These are phyloP conservation scores for Anguilla anguilla DNA, from an alignment of 2,797 vertebrate genomes.

Conservation along the genomic window DNA sequence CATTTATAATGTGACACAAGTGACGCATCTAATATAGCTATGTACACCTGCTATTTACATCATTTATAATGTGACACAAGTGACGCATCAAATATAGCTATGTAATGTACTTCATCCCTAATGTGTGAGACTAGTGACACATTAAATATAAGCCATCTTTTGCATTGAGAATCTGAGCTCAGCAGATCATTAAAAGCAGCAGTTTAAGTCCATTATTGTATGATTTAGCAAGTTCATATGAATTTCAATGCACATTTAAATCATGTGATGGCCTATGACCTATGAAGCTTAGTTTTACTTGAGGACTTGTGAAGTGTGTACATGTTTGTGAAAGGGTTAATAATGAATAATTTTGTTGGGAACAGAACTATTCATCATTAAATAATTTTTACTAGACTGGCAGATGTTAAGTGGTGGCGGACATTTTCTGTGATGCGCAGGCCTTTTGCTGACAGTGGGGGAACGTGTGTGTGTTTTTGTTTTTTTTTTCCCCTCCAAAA, in stretches of 20 bases:
- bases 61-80: too few relatives aligned
- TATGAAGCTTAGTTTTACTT: neutral
- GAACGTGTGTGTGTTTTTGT: conserved; percentile 2
- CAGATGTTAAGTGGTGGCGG: neutral
- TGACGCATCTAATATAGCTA: too few relatives aligned
- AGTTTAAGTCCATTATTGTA: too few relatives aligned
- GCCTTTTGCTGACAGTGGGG: neutral
- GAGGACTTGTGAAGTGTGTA: neutral
- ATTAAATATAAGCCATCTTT: too few relatives aligned
- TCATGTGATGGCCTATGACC: neutral
- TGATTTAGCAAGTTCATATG: neutral
- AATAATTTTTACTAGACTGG: neutral
- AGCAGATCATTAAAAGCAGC: too few relatives aligned
- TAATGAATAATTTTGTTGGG: neutral
- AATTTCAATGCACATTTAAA: neutral
- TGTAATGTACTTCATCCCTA: too few relatives aligned
- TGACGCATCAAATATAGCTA: too few relatives aligned
- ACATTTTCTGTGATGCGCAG: neutral
- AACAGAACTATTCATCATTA: too few relatives aligned
- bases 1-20: too few relatives aligned
- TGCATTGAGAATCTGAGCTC: too few relatives aligned
- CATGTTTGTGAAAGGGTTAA: neutral
- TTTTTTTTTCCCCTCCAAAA: neutral
- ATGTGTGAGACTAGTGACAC: too few relatives aligned
- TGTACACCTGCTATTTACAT: too few relatives aligned